Base-by-base conservation (phyloP, 2,113 vertebrate genomes). In the Geococcyx californianus region DNA sequence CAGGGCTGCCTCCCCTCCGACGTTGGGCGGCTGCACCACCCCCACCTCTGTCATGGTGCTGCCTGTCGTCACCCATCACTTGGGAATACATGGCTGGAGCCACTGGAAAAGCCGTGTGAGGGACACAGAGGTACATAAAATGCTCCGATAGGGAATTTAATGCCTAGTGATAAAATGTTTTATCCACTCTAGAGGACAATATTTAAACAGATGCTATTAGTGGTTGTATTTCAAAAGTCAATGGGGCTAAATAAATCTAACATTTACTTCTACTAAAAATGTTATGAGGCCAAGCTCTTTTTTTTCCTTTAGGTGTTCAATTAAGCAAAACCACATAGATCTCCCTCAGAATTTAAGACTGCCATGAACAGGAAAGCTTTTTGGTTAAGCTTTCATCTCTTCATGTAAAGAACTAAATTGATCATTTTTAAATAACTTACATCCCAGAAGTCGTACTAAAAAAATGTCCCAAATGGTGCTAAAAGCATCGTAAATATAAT, bases 401-500 rank as follows among this genome's bases (percentile, higher is more conserved):
- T 84, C 78, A 80, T 63, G 55, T 91, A 55, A 90, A 52, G 87
- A 93, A 76, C 86, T 84, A 97, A 97, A 97, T 87, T 96, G 96
- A 97, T 87, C 94, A 94, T 96, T 97, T 97, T 96, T 95, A 91
- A 97, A 94, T 97, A 97, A 98, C 97, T 97, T 97, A 97, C 96
- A 93, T 95, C 90, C 90, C 36, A 49, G 90, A 96, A 96, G 95
- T 54, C 95, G 92, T 83, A 95, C 95, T 68, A 16, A 94, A 94
- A 98, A 95, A 95, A 95, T 69, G 96, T 96, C 97, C 94, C 47
- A 77, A 96, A 96, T 81, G 85, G 96, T 96, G 92, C 93, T 98
- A 98, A 98, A 98, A 98, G 97, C 98, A 84, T 97, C 93, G 33
- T 97, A 98, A 98, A 97, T 98, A 97, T 97, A 36, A 86, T 87